phyloP scores from a whole-genome alignment of 2,797 vertebrate species.

The Coluber constrictor region DNA sequence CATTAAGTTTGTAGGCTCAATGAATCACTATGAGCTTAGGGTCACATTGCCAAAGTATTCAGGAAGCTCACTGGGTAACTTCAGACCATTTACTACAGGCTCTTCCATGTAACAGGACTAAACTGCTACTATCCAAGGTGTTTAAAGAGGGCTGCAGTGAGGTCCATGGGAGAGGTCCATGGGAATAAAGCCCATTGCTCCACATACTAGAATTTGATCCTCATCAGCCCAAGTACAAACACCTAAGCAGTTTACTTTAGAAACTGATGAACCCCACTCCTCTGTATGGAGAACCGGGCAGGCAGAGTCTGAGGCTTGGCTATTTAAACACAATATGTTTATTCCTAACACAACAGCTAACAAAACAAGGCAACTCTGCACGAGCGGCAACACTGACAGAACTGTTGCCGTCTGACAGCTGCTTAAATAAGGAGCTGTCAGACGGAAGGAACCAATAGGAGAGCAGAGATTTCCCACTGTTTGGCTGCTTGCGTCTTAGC shows the following conservation, averaged over 20 bases:
- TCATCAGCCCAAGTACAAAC: not conserved
- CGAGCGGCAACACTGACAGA: too few relatives aligned
- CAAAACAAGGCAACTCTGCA: too few relatives aligned
- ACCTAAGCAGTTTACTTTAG: not conserved
- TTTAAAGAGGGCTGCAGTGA: not conserved
- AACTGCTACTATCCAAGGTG: not conserved
- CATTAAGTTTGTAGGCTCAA: not conserved
- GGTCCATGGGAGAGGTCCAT: not conserved
- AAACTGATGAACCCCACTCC: not conserved
- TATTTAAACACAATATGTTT: too few relatives aligned
- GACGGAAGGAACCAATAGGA: too few relatives aligned
- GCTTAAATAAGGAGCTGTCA: too few relatives aligned
- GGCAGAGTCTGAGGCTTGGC: too few relatives aligned
- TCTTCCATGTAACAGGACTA: not conserved
- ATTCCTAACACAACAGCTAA: too few relatives aligned
- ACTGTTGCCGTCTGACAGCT: too few relatives aligned
- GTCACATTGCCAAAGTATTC: not conserved
- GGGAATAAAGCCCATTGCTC: not conserved
- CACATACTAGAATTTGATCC: not conserved
- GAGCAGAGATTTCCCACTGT: too few relatives aligned
- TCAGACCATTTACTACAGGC: not conserved
- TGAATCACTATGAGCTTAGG: not conserved
- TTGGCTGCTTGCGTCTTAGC: too few relatives aligned
- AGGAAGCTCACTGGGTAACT: not conserved
- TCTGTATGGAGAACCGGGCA: too few relatives aligned